phyloP scores from a whole-genome alignment of 2,113 vertebrate species.

The Mustelus asterias region DNA sequence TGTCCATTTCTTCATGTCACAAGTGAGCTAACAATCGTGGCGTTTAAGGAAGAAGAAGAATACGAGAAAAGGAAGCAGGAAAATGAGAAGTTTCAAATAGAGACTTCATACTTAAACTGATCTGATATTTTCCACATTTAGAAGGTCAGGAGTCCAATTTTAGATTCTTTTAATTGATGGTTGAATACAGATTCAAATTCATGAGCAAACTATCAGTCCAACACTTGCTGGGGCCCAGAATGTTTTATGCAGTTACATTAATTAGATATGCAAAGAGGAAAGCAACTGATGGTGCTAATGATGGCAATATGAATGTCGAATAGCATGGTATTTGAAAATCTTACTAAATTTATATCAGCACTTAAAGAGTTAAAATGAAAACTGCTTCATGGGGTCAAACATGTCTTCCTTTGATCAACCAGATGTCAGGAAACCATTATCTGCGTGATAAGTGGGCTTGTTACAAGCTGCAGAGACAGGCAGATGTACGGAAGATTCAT shows the following conservation, averaged over 20 bases:
- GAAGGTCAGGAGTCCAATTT: background rate
- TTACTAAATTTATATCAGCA: background rate
- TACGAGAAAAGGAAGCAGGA: background rate
- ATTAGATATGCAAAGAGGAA: background rate
- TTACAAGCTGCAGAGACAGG: constrained; percentile 11
- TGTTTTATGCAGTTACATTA: background rate
- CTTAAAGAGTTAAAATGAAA: constrained; percentile 3
- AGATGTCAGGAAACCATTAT: constrained; percentile 27
- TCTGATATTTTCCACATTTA: background rate
- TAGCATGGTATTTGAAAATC: background rate
- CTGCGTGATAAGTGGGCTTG: constrained; percentile 28
- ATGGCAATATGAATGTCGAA: background rate
- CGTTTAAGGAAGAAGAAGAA: background rate
- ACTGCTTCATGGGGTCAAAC: background rate
- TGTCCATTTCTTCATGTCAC: background rate
- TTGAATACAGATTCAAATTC: background rate
- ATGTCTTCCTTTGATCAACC: background rate
- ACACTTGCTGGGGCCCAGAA: background rate
- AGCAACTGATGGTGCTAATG: background rate
- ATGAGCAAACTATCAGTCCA: background rate
- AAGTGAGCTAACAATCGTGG: background rate
- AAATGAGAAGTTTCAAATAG: background rate
- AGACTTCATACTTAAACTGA: background rate
- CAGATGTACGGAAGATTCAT: constrained; percentile 6
- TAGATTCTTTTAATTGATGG: background rate